Evolutionary conservation across 2,113 vertebrate species (phyloP).

Genomic region (Heterocephalus glaber): DNA sequence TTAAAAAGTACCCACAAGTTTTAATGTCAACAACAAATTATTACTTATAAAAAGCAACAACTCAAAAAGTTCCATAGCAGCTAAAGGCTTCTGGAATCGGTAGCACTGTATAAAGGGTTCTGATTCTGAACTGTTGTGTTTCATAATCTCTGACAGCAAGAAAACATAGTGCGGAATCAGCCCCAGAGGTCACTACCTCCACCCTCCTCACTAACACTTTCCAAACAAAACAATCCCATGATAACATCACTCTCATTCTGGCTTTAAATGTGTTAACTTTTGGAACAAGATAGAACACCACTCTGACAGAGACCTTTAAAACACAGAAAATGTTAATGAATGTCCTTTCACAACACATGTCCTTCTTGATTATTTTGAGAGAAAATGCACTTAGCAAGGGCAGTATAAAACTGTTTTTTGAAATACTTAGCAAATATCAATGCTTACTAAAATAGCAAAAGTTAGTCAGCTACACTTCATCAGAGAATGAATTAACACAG

Average conservation of each 20-base stretch:
- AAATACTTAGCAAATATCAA: background rate
- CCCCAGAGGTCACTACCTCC: background rate
- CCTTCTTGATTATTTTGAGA: slow-evolving; percentile 28
- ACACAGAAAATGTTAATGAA: slow-evolving; percentile 20
- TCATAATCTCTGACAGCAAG: background rate
- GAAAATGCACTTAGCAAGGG: background rate
- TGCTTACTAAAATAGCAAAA: background rate
- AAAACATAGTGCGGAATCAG: background rate
- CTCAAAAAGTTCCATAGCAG: background rate
- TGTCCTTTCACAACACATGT: background rate
- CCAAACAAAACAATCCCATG: background rate
- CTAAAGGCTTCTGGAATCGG: background rate
- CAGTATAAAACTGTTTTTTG: background rate
- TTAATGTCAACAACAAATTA: background rate
- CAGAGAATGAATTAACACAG: background rate
- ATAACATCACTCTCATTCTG: background rate
- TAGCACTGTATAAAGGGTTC: background rate
- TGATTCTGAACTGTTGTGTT: background rate
- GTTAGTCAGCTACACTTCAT: background rate
- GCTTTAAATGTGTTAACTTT: background rate
- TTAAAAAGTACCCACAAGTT: background rate
- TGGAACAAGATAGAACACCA: background rate
- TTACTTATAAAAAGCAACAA: background rate
- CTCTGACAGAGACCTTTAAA: slow-evolving; percentile 41
- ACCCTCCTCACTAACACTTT: background rate